Conservation (phyloP, 2,797 vertebrate species). For the Notoglanidium macrostoma region DNA sequence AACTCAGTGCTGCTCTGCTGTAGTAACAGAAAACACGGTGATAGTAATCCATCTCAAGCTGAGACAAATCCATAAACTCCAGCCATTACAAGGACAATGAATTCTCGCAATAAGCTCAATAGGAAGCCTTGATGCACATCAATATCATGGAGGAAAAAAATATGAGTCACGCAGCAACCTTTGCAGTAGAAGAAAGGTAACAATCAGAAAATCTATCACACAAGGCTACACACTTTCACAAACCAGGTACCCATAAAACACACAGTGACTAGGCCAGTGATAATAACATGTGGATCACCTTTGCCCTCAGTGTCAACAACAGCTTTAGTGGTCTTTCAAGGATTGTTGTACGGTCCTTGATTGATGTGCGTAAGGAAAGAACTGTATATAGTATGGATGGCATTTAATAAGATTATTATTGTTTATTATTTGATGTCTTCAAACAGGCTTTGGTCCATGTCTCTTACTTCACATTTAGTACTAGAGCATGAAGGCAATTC, state of each 20-base stretch:
- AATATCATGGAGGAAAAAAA: conserved; percentile 21
- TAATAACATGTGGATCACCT: background rate
- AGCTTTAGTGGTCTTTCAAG: background rate
- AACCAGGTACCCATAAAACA: background rate
- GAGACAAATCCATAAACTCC: conserved; percentile 52
- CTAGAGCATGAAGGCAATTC: background rate
- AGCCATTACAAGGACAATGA: conserved; percentile 38
- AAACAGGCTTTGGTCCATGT: background rate
- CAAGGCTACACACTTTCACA: conserved; percentile 1
- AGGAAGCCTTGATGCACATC: conserved; percentile 48
- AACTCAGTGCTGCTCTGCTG: background rate
- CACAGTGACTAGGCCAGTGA: background rate
- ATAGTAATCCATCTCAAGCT: conserved; percentile 47
- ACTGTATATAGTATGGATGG: too few relatives aligned
- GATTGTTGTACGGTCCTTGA: background rate
- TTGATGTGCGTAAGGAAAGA: background rate
- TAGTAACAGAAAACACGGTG: conserved; percentile 11
- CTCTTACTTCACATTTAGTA: background rate
- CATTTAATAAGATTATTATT: background rate
- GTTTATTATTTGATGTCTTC: background rate
- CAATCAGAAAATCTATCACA: background rate
- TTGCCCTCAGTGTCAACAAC: background rate
- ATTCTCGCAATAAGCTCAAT: conserved; percentile 46
- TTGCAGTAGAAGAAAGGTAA: conserved; percentile 34
- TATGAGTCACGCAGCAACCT: conserved; percentile 10